Evolutionary conservation across 2,113 vertebrate genomes (phyloP), one percentile per base, ranked within the genome.

Genomic region (Hippocampus barbouri): DNA sequence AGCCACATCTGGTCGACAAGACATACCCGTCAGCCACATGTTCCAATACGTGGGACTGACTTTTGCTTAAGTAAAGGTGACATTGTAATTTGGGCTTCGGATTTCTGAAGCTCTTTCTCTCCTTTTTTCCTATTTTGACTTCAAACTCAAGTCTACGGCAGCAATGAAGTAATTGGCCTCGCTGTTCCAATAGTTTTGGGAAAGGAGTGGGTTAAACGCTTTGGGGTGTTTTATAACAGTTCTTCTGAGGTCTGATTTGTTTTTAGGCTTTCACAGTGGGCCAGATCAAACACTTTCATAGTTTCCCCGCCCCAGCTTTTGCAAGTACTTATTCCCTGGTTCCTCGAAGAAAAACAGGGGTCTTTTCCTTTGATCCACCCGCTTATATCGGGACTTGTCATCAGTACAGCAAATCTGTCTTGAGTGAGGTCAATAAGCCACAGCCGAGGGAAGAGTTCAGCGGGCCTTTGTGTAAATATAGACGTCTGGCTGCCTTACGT

Each of bases 401-500:
- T 66, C 25, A 8, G 61, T 20, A 12, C 63, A n/a, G n/a, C 25
- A 70, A 51, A 23, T 77, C 49, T 64, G 53, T 72, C 63, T 70
- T 51, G 20, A 64, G 49, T 62, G 61, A 72, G 69, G 21, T 72
- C 54, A 66, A 72, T 65, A 70, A 71, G 59, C 59, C 53, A 47
- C 18, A 53, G 72, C n/a, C 62, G 70, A 74, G 49, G 9, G 20
- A 38, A 74, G 10, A 73, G 65, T 81, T 81, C 60, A 74, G 63
- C 69, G 64, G 70, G 63, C 15, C 56, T 53, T 73, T 72, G 56
- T 79, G 56, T 70, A 83, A 86, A 88, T 85, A 85, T 75, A 79
- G 70, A 85, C 73, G 74, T 82, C 75, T 85, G 76, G 66, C 76
- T 81, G 73, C 68, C 71, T 83, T 71, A 67, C 40, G 75, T 78